Base-by-base conservation (phyloP, 2,797 vertebrate species). In the Acipenser ruthenus region DNA sequence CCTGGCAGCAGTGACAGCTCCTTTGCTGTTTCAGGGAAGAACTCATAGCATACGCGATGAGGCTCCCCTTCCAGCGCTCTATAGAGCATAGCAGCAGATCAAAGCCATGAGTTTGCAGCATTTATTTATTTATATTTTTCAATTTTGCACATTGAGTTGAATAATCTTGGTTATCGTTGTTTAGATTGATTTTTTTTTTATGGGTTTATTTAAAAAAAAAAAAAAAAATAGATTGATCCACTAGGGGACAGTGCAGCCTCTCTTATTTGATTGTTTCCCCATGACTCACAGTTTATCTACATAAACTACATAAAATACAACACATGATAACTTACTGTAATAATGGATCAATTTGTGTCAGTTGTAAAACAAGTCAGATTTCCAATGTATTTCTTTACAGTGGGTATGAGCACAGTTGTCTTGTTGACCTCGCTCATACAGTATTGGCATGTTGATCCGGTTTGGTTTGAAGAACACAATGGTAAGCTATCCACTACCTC, bases 1-100 rank as follows among this genome's bases (percentile, higher is more conserved):
- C 96, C 97, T 0, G 95, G 94, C 77, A 95, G 89, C 13, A 99
- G 94, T 6, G 88, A 91, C 73, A 99, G 77, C 83, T 99, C 97
- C 64, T 93, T 89, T 0, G 73, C 59, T 0, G 94, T 98, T 86
- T 95, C 93, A 0, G 96, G 94, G 59, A 87, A 82, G 74, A 98
- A 99, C 77, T 95, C 90, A 0, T 91, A 99, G 56, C 94, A 82
- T 60, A 99, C 94, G 0, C 89, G 92, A 82, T 98, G 94, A 0
- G 96, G 92, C 66, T 93, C 87, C 67, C 97, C 95, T 72, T 93
- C 82, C 12, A 99, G 77, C n/a, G 91, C 92, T 81, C 97, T 99
- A 76, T 2, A 53, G 63, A 68, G 49, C n/a, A 10, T 64, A 63
- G 65, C 37, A 65, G 53, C 51, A 50, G 12, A 4, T 7, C 6